Evolutionary conservation across 2,888 invertebrate species (phyloP), one percentile per base, ranked within the genome.

Genomic region (Deroplatys truncata): DNA sequence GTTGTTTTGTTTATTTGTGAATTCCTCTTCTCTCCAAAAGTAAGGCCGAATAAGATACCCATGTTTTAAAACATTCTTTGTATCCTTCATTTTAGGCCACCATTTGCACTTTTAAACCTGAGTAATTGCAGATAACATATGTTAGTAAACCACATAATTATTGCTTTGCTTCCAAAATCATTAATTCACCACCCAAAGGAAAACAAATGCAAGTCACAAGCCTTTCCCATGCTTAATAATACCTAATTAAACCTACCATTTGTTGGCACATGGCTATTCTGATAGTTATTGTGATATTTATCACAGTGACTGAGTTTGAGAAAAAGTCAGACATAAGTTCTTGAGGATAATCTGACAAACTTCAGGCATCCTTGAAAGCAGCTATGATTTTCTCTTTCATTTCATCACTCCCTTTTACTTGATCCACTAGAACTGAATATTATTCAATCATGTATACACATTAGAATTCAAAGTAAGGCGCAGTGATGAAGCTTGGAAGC

Each of bases 401-500:
- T 92, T 96, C 96, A 89, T 95, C 94, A 91, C 95, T 94, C 88
- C 96, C 96, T 93, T 97, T 97, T 88, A 97, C 95, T 94, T 96
- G 96, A 93, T 97, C 97, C 95, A 97, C 97, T 97, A 93, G 82
- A 93, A 93, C 2, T 2, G 91, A 91, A 90, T 72, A 72, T 72
- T 20, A 0, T n/a, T n/a, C n/a, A 13, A 43, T 56, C 56, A 56
- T 16, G 2, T 56, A 16, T 20, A 56, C 7, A 16, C 56, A 56
- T 56, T 56, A 56, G 56, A 16, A 56, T 16, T 13, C 15, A 1
- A 56, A 56, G 56, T 3, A 16, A 56, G 56, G 4, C 16, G 16
- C 7, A 35, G 2, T 35, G 5, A 5, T 35, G 35, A 8, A 35
- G 35, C 9, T 35, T 35, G 35, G 35, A 35, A 35, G 9, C 35